phyloP scores from a whole-genome alignment of 2,113 vertebrate species.

The Excalfactoria chinensis region DNA sequence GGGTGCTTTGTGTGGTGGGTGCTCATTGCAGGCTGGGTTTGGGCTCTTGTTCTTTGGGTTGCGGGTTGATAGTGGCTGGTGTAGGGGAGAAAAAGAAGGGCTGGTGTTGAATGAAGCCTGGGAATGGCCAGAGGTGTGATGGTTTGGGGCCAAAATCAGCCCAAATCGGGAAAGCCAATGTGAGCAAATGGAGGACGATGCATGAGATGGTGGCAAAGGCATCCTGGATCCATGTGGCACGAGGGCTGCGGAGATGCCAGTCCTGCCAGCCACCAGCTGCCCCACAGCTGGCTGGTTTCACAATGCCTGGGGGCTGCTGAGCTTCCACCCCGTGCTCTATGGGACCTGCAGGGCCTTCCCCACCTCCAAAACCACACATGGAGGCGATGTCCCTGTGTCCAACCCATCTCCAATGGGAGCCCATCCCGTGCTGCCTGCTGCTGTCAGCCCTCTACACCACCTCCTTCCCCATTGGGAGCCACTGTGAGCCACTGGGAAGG shows the following conservation, averaged over 20 bases:
- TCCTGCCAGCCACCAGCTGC: too few relatives aligned
- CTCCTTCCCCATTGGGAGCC: background rate
- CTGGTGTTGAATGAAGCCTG: background rate
- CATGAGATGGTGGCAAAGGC: background rate
- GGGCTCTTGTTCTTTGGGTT: background rate
- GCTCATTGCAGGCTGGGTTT: background rate
- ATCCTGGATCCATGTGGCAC: too few relatives aligned
- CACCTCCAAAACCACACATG: too few relatives aligned
- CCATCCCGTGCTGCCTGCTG: background rate
- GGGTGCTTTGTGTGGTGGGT: background rate
- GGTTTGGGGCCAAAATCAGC: background rate
- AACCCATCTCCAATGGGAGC: background rate
- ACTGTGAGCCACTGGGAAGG: background rate
- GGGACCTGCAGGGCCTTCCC: too few relatives aligned
- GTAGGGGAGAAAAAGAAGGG: background rate
- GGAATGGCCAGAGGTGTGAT: background rate
- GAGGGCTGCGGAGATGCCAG: too few relatives aligned
- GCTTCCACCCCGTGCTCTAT: too few relatives aligned
- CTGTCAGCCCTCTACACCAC: too few relatives aligned
- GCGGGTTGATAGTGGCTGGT: background rate
- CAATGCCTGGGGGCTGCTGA: too few relatives aligned
- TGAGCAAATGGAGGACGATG: background rate
- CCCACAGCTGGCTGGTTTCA: too few relatives aligned
- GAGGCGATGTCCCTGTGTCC: too few relatives aligned
- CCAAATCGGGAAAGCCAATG: background rate